Evolutionary conservation across 2,888 invertebrate species (phyloP), one percentile per base, ranked within the genome.

Genomic region (Scrobipalpa costella): DNA sequence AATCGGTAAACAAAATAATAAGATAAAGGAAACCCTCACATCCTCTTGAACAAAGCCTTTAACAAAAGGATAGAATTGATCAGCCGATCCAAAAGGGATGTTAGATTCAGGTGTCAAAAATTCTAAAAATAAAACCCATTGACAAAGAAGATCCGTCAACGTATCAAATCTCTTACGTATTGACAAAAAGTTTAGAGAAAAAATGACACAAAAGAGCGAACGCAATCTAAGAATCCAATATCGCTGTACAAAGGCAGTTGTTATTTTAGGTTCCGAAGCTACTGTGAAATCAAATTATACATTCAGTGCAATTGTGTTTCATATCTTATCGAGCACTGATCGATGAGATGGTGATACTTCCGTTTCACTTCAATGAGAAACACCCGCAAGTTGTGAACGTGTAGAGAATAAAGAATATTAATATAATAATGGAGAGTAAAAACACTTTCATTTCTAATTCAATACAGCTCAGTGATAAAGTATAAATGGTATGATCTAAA

Each of bases 51-150:
- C 67, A 68, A 71, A 72, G 73, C 66, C 66, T 50, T 62, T 69
- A 78, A 83, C 85, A 85, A 84, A 77, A 74, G 76, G 73, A 75
- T 75, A 76, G 80, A 84, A 86, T 83, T 83, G 84, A 87, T 87
- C 85, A 82, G 79, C 71, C 76, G 74, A 66, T 76, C 74, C 69
- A 72, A 82, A 84, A 85, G 75, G 83, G 84, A 84, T 82, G 75
- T 71, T 71, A 79, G 78, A 81, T 87, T 90, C 90, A 89, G 90
- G 90, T 90, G 90, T 90, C 88, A 88, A 74, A 73, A 74, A 76
- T 71, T 78, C 75, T 78, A 80, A 78, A 55, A 81, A 83, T 79
- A 80, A 80, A 83, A 75, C 72, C 78, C 78, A 85, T 83, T 84
- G 81, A 86, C 73, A 74, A 75, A 69, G 66, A 74, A 79, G 77